Conservation (phyloP, 2,797 vertebrate genomes). For the Coccyzus lansbergi region DNA sequence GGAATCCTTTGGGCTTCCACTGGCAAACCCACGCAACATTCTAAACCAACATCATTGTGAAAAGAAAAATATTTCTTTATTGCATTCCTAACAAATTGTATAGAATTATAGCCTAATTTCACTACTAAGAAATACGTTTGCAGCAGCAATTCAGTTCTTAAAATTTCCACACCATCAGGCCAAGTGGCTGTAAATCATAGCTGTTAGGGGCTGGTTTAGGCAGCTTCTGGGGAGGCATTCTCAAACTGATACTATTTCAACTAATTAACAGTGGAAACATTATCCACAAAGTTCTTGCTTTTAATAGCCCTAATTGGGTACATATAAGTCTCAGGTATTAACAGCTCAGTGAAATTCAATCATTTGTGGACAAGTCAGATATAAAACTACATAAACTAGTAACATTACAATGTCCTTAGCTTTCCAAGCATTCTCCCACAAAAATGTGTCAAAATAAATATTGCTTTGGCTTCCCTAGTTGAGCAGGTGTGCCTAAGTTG, state of each 20-base stretch:
- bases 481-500: neutral
- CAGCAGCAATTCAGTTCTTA: neutral
- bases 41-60: neutral
- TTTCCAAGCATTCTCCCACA: constrained; percentile 26
- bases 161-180: neutral
- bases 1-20: neutral
- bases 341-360: constrained; percentile 12
- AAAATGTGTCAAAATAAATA: constrained; percentile 50
- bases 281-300: neutral
- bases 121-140: neutral
- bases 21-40: neutral
- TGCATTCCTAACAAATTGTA: constrained; percentile 13
- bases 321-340: neutral
- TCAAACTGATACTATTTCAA: neutral
- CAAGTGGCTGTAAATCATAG: constrained; percentile 15
- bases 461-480: neutral
- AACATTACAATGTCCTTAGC: neutral
- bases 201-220: neutral
- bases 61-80: constrained; percentile 9
- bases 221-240: neutral
- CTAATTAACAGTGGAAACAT: constrained; percentile 28
- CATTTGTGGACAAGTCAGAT: neutral
- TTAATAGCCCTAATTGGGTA: constrained; percentile 3
- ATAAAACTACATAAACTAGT: neutral
- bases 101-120: neutral